Evolutionary conservation across 2,113 vertebrate genomes (phyloP).

Genomic region (Chaetodon auriga): DNA sequence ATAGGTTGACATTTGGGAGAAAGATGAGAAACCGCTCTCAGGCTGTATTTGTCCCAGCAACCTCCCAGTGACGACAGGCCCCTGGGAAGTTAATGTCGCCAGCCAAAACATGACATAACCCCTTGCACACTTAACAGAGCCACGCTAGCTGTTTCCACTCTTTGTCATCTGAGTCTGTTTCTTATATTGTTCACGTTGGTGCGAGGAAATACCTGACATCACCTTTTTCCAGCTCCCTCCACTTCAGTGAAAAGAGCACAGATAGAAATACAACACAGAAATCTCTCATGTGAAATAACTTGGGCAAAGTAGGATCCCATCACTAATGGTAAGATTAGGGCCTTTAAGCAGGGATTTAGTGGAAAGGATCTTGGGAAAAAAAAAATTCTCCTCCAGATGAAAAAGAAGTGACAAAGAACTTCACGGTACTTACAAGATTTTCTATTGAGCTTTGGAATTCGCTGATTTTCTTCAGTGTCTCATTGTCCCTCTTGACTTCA

Average conservation of each 20-base stretch:
- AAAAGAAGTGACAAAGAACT: background rate
- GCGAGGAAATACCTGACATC: background rate
- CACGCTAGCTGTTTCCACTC: too few relatives aligned
- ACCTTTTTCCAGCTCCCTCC: background rate
- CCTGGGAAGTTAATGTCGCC: too few relatives aligned
- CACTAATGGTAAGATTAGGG: background rate
- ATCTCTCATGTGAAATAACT: background rate
- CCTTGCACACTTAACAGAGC: too few relatives aligned
- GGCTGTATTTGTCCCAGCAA: too few relatives aligned
- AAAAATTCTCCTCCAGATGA: background rate
- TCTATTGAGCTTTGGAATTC: constrained; percentile 99
- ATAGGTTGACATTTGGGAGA: background rate
- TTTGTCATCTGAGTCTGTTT: too few relatives aligned
- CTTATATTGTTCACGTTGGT: too few relatives aligned
- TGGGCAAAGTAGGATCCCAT: background rate
- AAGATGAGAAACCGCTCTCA: background rate
- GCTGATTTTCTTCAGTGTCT: constrained; percentile 97
- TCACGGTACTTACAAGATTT: constrained; percentile 89
- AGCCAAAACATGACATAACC: too few relatives aligned
- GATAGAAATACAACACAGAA: background rate
- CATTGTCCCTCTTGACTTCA: constrained; percentile 97
- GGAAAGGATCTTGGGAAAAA: background rate
- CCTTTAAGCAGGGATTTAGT: background rate
- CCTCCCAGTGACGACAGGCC: too few relatives aligned
- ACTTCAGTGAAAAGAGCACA: background rate